Evolutionary conservation across 2,113 vertebrate species (phyloP).

Genomic region (Neolamprologus modestus): DNA sequence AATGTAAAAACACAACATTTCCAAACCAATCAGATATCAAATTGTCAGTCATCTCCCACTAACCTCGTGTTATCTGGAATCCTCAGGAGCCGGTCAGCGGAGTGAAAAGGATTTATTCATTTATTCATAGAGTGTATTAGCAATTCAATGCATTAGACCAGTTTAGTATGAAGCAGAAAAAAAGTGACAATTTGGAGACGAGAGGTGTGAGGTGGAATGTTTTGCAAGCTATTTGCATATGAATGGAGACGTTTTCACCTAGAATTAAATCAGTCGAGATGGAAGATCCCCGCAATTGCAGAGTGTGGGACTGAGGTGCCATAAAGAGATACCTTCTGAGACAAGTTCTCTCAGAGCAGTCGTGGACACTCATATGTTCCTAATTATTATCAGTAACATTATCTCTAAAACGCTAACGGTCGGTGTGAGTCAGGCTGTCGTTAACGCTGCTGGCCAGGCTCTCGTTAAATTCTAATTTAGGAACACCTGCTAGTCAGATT

Average conservation of each 20-base stretch:
- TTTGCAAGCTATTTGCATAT: conserved; percentile 36
- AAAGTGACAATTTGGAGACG: conserved; percentile 18
- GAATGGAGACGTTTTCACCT: conserved; percentile 34
- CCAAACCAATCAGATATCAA: neutral
- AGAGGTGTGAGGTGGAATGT: neutral
- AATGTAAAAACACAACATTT: neutral
- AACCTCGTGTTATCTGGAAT: conserved; percentile 2
- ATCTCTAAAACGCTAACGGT: conserved; percentile 30
- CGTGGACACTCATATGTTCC: conserved; percentile 6
- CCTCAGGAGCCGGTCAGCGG: neutral
- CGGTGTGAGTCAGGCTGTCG: neutral
- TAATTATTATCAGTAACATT: conserved; percentile 45
- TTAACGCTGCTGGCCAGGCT: neutral
- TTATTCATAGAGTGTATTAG: conserved; percentile 50
- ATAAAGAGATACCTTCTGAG: neutral
- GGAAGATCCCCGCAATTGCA: neutral
- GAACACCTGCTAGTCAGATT: conserved; percentile 37
- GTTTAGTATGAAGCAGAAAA: neutral
- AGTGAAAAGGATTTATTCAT: conserved; percentile 52
- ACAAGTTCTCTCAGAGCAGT: neutral
- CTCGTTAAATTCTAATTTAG: conserved; percentile 26
- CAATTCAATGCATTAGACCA: conserved; percentile 37
- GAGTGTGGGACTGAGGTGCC: neutral
- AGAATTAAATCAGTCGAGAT: conserved; percentile 1
- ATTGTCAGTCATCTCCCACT: neutral